Evolutionary conservation across 2,797 vertebrate genomes (phyloP).

Genomic region (Squalus acanthias): DNA sequence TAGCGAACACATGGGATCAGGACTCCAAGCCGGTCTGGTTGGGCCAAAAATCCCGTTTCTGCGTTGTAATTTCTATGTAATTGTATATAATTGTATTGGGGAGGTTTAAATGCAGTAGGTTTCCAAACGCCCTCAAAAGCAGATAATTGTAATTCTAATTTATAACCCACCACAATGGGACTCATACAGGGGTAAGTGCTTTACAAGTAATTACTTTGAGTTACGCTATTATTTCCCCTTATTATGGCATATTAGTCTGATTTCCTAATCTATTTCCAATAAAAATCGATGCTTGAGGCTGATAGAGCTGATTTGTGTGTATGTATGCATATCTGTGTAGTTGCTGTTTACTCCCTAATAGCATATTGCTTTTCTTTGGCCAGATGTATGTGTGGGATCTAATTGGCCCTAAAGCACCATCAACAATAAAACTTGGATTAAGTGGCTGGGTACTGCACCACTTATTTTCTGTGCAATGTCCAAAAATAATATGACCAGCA

Average conservation of each 20-base stretch:
- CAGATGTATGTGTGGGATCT: neutral
- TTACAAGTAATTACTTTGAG: neutral
- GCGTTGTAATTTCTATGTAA: neutral
- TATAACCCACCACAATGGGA: neutral
- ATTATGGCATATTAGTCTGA: neutral
- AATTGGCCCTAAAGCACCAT: neutral
- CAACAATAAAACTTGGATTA: neutral
- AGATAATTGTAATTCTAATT: neutral
- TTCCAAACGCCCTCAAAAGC: neutral
- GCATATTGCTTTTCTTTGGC: neutral
- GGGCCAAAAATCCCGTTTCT: neutral
- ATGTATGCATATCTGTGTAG: neutral
- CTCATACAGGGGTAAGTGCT: neutral
- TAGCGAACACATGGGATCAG: neutral
- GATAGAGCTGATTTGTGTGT: neutral
- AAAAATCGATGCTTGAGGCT: neutral
- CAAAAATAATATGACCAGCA: neutral
- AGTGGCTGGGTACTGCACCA: neutral
- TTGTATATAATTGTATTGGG: neutral
- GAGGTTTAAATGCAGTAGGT: neutral
- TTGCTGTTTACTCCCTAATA: neutral
- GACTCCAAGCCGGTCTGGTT: too few relatives aligned
- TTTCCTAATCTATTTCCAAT: conserved; percentile 4
- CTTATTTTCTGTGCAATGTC: neutral
- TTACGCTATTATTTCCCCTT: neutral